Evolutionary conservation across 2,797 vertebrate species (phyloP).

Genomic region (Leuciscus waleckii): DNA sequence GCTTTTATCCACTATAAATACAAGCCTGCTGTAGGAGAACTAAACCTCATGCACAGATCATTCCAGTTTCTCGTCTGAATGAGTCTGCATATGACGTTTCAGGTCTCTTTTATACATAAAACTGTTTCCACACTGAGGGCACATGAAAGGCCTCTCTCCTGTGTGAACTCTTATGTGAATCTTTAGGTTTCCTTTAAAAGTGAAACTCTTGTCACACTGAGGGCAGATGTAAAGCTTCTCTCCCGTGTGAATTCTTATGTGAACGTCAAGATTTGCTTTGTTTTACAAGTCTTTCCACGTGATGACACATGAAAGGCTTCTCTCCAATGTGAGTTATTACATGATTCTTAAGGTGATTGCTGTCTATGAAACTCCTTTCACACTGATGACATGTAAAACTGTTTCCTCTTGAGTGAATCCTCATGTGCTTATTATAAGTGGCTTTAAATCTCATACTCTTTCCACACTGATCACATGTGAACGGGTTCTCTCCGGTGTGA

Average conservation of each 20-base stretch:
- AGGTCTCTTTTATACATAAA: background rate
- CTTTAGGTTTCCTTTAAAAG: background rate
- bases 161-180: slow-evolving; percentile 3
- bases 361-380: background rate
- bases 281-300: background rate
- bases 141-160: background rate
- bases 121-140: background rate
- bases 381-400: background rate
- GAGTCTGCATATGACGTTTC: background rate
- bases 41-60: background rate
- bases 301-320: background rate
- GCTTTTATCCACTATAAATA: no score
- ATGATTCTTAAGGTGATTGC: background rate
- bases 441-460: background rate
- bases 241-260: background rate
- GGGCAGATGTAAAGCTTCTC: background rate
- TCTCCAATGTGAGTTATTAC: background rate
- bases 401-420: background rate
- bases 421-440: background rate
- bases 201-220: background rate
- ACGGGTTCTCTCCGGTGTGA: background rate
- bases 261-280: background rate
- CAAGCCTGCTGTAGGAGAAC: no score
- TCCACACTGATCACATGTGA: background rate
- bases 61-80: background rate